These are phyloP conservation scores for Teleopsis dalmanni DNA, from an alignment of 1,140 invertebrate species.

Conservation along the genomic window DNA sequence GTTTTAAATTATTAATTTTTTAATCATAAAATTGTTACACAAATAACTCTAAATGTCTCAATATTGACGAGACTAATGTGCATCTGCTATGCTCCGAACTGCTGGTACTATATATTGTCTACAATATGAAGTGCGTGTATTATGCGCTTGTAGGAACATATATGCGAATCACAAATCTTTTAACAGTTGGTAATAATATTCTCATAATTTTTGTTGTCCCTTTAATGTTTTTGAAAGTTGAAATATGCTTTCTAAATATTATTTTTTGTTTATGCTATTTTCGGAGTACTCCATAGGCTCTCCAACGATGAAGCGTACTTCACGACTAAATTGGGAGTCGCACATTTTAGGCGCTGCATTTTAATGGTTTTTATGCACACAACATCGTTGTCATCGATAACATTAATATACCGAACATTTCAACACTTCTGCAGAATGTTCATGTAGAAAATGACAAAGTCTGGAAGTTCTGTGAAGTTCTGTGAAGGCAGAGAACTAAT, in stretches of 20 bases:
- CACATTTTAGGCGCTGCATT: too few relatives aligned
- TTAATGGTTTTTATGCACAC: too few relatives aligned
- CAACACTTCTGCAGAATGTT: slow-evolving; percentile 9
- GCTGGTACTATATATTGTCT: not conserved
- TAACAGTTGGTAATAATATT: slow-evolving; percentile 43
- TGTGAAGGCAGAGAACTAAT: too few relatives aligned
- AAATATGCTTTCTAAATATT: not conserved
- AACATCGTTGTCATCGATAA: slow-evolving; percentile 32
- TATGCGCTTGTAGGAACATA: not conserved
- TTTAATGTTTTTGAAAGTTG: slow-evolving; percentile 13
- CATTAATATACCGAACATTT: slow-evolving; percentile 34
- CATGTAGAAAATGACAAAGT: too few relatives aligned
- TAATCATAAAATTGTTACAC: too few relatives aligned
- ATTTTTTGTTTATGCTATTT: not conserved
- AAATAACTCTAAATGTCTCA: slow-evolving; percentile 5
- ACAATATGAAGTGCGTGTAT: not conserved
- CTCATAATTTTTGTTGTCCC: slow-evolving; percentile 34
- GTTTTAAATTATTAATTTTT: too few relatives aligned
- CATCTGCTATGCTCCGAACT: too few relatives aligned
- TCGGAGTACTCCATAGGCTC: too few relatives aligned
- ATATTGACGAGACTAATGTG: slow-evolving; percentile 1
- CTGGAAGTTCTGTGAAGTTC: too few relatives aligned
- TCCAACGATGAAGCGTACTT: too few relatives aligned
- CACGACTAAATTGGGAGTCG: too few relatives aligned
- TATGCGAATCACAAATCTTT: slow-evolving; percentile 32